phyloP scores from a whole-genome alignment of 2,888 invertebrate genomes.

The Drosophila formosana region DNA sequence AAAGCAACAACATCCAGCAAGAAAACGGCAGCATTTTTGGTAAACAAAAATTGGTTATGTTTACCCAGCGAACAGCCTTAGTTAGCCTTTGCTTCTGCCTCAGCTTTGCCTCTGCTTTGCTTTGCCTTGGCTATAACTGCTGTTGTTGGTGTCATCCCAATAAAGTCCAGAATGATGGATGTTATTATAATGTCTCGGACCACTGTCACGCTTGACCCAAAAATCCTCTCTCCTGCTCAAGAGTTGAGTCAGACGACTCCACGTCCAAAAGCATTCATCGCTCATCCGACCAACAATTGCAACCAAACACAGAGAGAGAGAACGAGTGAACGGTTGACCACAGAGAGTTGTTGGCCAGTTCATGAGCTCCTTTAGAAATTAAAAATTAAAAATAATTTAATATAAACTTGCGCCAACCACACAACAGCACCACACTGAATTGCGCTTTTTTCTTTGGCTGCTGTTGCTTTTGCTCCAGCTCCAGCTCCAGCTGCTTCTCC shows the following conservation, averaged over 20 bases:
- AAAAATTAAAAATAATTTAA: conserved; percentile 68
- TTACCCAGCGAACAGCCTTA: conserved; percentile 59
- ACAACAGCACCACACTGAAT: conserved; percentile 6
- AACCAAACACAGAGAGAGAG: conserved; percentile 1
- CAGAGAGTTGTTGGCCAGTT: conserved; percentile 39
- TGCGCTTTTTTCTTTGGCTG: conserved; percentile 17
- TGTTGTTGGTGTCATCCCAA: conserved; percentile 56
- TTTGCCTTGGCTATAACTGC: not conserved
- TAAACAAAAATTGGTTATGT: conserved; percentile 68
- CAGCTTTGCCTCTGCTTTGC: conserved; percentile 19
- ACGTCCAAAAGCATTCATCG: conserved; percentile 3
- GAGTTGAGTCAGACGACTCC: not conserved
- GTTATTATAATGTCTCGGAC: conserved; percentile 69
- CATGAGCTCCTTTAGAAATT: conserved; percentile 64
- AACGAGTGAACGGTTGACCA: conserved; percentile 12
- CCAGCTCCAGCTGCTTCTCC: no score
- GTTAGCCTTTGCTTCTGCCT: conserved; percentile 32
- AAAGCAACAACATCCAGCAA: conserved; percentile 30
- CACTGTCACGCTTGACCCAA: conserved; percentile 47
- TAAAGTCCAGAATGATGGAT: conserved; percentile 67
- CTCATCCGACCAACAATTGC: conserved; percentile 6
- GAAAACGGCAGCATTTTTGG: conserved; percentile 30
- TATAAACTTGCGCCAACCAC: conserved; percentile 41
- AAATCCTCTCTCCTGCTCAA: conserved; percentile 1
- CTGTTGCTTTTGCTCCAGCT: not conserved